These are phyloP conservation scores for Lucilia sericata DNA, from an alignment of 1,140 invertebrate genomes.

Conservation along the genomic window DNA sequence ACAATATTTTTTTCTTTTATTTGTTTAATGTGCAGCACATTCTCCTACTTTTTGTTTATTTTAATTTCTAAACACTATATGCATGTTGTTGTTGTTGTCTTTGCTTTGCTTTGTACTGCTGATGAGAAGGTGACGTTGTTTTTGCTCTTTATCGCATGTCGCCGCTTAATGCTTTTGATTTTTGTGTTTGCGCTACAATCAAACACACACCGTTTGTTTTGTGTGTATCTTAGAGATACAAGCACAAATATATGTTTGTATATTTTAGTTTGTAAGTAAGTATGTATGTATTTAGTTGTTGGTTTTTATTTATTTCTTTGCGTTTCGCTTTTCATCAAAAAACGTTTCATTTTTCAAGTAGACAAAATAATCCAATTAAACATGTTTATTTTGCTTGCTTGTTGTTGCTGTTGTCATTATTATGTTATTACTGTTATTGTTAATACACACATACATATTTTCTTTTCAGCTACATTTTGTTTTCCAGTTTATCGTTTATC, in stretches of 20 bases:
- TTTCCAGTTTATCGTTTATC: not conserved
- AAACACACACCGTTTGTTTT: not conserved
- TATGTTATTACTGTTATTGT: not conserved
- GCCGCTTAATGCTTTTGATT: constrained; percentile 15
- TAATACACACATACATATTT: not conserved
- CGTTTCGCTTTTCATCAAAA: not conserved
- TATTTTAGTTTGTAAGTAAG: too few species aligned
- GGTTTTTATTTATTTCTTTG: not conserved
- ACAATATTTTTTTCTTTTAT: not conserved
- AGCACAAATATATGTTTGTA: not conserved
- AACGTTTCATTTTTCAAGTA: constrained; percentile 2
- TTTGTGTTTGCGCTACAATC: not conserved
- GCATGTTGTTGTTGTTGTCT: not conserved
- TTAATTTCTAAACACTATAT: constrained; percentile 14
- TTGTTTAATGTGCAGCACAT: constrained; percentile 16
- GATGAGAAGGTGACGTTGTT: not conserved
- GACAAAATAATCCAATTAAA: constrained; percentile 26
- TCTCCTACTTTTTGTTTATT: not conserved
- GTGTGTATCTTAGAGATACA: not conserved
- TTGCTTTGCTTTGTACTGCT: not conserved
- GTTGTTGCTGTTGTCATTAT: not conserved
- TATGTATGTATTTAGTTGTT: too few species aligned
- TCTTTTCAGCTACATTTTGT: not conserved
- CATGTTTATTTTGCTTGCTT: constrained; percentile 16
- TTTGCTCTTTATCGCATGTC: not conserved